Evolutionary conservation across 2,888 invertebrate species (phyloP), one percentile per base, ranked within the genome.

Genomic region (Dyspetes luteomarginatus): DNA sequence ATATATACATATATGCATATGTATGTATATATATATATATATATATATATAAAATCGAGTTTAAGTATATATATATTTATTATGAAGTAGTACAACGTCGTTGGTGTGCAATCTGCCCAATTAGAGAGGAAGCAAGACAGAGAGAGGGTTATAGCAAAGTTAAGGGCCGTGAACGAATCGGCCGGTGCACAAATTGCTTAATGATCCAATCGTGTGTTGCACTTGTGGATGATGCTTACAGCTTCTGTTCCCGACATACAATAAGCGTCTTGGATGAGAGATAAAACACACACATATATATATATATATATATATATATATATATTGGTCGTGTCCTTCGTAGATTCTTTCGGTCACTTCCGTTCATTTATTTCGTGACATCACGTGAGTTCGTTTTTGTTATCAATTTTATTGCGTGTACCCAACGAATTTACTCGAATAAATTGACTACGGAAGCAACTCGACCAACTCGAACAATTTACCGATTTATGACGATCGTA

Each of bases 101-200:
- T 76, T 79, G 83, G 72, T 81, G n/a, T n/a, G 83, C 84, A 86
- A 86, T 88, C 84, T 83, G 71, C 45, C 74, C 86, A 78, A 85
- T 88, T 87, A 85, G 82, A 68, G 52, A 64, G 55, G 30, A 22
- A n/a, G n/a, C 36, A 30, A 36, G 30, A 15, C 41, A n/a, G 60
- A 17, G 62, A 36, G 43, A 58, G 45, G 19, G 56, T 43, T 41
- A 50, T 17, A 1, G 36, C 36, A 36, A 60, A 85, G 78, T 72
- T 71, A 82, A 67, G 67, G 64, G 67, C 64, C 65, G 22, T 65
- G 56, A 55, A 69, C 55, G 69, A 77, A 76, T 82, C 81, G 75
- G 77, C 78, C 76, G 72, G 77, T 73, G 65, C 52, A 74, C 82
- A 83, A 87, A 87, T 88, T 87, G 85, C 81, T 83, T 86, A 87